phyloP scores from a whole-genome alignment of 1,140 invertebrate species.

The Magallana angulata region DNA sequence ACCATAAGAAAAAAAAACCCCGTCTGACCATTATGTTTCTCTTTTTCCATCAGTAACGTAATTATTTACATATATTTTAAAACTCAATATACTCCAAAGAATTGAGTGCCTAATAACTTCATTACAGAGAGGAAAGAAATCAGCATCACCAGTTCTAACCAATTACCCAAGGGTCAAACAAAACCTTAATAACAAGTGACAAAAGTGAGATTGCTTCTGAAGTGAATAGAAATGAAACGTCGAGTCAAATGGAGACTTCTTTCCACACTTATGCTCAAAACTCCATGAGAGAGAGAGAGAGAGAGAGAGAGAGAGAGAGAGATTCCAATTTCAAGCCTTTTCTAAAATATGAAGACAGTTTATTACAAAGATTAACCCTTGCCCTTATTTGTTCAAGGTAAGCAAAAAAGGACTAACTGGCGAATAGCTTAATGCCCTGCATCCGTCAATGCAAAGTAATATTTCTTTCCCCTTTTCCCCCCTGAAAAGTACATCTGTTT shows the following conservation, averaged over 20 bases:
- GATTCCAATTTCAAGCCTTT: too few relatives aligned
- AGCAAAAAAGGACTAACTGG: too few relatives aligned
- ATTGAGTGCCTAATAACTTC: slow-evolving; percentile 5
- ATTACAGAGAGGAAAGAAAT: not conserved
- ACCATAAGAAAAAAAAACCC: not conserved
- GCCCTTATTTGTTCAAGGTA: too few relatives aligned
- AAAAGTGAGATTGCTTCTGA: not conserved
- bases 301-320: too few relatives aligned
- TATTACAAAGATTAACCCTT: too few relatives aligned
- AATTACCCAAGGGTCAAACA: slow-evolving; percentile 29
- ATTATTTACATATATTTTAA: slow-evolving; percentile 3
- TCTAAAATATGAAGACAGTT: too few relatives aligned
- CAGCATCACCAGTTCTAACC: not conserved
- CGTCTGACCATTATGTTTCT: not conserved
- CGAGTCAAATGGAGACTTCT: too few relatives aligned
- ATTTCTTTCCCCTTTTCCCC: too few relatives aligned
- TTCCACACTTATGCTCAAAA: too few relatives aligned
- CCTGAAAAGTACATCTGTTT: not conserved
- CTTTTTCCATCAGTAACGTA: not conserved
- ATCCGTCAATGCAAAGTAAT: too few relatives aligned
- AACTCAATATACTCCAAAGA: not conserved
- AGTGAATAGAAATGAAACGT: not conserved
- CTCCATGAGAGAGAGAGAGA: too few relatives aligned
- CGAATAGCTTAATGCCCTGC: too few relatives aligned
- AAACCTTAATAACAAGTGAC: not conserved